phyloP scores from a whole-genome alignment of 2,797 vertebrate genomes.

The Falco columbarius region DNA sequence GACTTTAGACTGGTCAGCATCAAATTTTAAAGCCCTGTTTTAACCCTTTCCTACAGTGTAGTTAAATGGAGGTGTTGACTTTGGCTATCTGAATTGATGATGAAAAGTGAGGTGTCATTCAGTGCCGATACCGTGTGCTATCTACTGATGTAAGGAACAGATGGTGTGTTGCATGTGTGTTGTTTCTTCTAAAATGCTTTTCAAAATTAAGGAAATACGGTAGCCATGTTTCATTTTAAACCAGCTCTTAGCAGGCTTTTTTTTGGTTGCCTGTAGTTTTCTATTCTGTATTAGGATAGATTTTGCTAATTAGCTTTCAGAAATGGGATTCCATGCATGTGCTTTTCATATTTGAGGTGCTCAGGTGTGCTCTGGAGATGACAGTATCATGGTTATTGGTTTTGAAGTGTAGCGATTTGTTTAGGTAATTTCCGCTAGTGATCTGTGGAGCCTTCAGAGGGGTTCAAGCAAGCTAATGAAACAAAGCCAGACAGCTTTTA shows the following conservation, averaged over 20 bases:
- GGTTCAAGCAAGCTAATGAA: background rate
- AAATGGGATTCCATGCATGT: background rate
- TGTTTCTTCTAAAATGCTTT: background rate
- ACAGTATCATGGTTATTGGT: background rate
- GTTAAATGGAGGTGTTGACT: background rate
- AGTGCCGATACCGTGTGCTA: rapidly evolving
- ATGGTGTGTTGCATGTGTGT: background rate
- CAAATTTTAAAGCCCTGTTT: background rate
- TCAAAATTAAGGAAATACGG: background rate
- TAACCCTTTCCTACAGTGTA: background rate
- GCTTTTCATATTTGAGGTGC: background rate
- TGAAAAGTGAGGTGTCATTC: background rate
- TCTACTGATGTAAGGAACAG: background rate
- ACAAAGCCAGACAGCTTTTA: background rate
- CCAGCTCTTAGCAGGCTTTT: background rate
- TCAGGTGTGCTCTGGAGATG: background rate
- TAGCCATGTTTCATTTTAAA: background rate
- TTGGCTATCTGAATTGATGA: background rate
- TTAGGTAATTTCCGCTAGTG: background rate
- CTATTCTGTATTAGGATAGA: background rate
- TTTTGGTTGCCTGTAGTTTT: background rate
- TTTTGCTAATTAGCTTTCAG: background rate
- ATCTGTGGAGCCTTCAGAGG: background rate
- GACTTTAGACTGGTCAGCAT: background rate
- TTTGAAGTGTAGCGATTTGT: background rate